Base-by-base conservation (phyloP, 2,113 vertebrate species). In the Otocyon megalotis region DNA sequence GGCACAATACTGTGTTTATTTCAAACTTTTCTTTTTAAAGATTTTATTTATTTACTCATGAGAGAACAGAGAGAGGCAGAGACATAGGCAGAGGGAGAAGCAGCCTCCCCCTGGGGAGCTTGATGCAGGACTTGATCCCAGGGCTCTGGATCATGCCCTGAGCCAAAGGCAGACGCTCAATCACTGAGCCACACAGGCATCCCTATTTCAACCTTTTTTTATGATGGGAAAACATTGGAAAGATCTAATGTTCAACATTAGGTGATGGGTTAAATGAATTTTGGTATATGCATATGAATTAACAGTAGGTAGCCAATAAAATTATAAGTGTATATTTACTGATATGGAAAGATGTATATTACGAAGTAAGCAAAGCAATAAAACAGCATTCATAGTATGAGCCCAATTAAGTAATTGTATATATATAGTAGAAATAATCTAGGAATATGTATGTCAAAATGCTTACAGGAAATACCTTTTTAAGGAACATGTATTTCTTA, bases 261-360 rank as follows among this genome's bases (percentile, higher is more conserved):
- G 30, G 13, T 22, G 72, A 87, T 60, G 63, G 54, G 56, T 65
- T 92, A 88, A 88, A 82, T 93, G 79, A 80, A 74, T 85, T 91
- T 88, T 84, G 63, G 5, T 56, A 50, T 83, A 71, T 71, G 17
- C 30, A 65, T 90, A 88, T 84, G 43, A 94, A 72, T 85, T n/a
- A 90, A 93, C 15, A 90, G 30, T 74, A 77, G 22, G 15, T 4
- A 72, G 32, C 4, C 50, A 88, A 17, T 88, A 50, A 88, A 93
- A 94, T 95, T 93, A 69, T 22, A 69, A 37, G 19, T 77, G 8
- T 71, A 56, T 90, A 77, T 80, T 82, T 86, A 69, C 28, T 96
- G 37, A 96, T n/a, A 81, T 80, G 69, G 54, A 72, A 97, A 88
- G 1, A 50, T 84, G 32, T 83, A 56, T 74, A 82, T 89, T 96